These are phyloP conservation scores for Rostrhamus sociabilis DNA, from an alignment of 2,797 vertebrate genomes.

Conservation along the genomic window DNA sequence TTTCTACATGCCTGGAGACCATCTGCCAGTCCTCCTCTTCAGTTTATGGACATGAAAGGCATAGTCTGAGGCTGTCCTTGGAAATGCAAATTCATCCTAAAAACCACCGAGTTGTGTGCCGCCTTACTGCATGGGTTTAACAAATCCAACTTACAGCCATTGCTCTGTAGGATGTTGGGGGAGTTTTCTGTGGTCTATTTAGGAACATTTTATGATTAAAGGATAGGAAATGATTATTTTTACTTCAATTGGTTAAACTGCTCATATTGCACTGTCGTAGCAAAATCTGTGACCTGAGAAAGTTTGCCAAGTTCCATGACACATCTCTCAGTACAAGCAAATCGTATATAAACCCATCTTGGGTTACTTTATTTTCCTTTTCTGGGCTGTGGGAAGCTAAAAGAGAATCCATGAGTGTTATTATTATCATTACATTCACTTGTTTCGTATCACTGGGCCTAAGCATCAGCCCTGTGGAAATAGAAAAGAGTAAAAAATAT, in stretches of 20 bases:
- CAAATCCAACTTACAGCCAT: not conserved
- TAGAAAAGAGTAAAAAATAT: not conserved
- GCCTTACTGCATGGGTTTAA: not conserved
- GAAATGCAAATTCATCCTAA: not conserved
- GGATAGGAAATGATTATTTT: slow-evolving; percentile 26
- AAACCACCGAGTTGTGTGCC: not conserved
- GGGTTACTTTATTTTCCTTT: slow-evolving; percentile 30
- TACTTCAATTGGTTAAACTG: not conserved
- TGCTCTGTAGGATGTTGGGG: not conserved
- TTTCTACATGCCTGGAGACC: not conserved
- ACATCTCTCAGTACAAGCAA: slow-evolving; percentile 13
- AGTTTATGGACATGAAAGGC: not conserved
- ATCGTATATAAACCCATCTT: slow-evolving; percentile 1
- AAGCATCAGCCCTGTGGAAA: not conserved
- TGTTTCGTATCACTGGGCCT: not conserved
- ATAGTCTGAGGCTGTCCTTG: not conserved
- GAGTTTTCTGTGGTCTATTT: not conserved
- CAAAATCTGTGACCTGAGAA: slow-evolving; percentile 15
- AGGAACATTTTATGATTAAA: not conserved
- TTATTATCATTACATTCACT: slow-evolving; percentile 5
- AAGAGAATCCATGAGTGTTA: not conserved
- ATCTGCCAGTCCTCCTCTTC: not conserved
- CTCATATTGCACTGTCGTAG: not conserved
- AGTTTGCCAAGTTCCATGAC: slow-evolving; percentile 58
- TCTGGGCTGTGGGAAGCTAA: slow-evolving; percentile 32